A percentile compares a stretch with the other conserved stretches of the same genome.
Conservation (phyloP, 2,113 vertebrate genomes). For the Mola mola region DNA sequence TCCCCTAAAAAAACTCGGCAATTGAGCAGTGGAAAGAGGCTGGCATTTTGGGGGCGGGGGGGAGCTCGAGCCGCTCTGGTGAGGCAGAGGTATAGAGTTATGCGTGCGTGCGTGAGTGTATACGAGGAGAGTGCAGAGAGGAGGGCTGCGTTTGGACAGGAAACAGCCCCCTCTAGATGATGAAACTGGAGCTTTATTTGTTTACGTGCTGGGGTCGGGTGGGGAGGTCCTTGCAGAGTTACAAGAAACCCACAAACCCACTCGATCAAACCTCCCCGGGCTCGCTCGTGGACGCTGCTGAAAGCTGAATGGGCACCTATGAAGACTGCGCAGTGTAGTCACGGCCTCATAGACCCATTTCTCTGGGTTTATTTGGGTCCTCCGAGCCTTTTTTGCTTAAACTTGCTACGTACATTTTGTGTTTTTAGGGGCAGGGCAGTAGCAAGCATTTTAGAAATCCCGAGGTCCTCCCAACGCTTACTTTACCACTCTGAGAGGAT, state of each 20-base stretch:
- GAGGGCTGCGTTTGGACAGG: slow-evolving; percentile 68
- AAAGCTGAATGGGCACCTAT: slow-evolving; percentile 65
- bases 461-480: neutral
- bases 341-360: slow-evolving; percentile 12
- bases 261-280: slow-evolving; percentile 55
- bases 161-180: slow-evolving; percentile 81
- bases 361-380: neutral
- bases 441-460: neutral
- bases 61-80: slow-evolving; percentile 60
- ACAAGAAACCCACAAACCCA: slow-evolving; percentile 70
- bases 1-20: slow-evolving; percentile 64
- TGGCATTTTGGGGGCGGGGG: slow-evolving; percentile 75
- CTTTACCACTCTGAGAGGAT: no score
- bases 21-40: slow-evolving; percentile 82
- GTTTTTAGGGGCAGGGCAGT: no score
- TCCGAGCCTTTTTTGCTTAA: neutral
- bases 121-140: slow-evolving; percentile 29
- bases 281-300: slow-evolving; percentile 51
- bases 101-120: slow-evolving; percentile 49
- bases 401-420: neutral
- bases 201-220: slow-evolving; percentile 76
- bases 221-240: slow-evolving; percentile 70
- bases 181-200: slow-evolving; percentile 82
- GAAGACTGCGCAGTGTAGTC: slow-evolving; percentile 49
- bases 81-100: slow-evolving; percentile 72